Evolutionary conservation across 2,888 invertebrate species (phyloP).

Genomic region (Caenorhabditis macrosperma): DNA sequence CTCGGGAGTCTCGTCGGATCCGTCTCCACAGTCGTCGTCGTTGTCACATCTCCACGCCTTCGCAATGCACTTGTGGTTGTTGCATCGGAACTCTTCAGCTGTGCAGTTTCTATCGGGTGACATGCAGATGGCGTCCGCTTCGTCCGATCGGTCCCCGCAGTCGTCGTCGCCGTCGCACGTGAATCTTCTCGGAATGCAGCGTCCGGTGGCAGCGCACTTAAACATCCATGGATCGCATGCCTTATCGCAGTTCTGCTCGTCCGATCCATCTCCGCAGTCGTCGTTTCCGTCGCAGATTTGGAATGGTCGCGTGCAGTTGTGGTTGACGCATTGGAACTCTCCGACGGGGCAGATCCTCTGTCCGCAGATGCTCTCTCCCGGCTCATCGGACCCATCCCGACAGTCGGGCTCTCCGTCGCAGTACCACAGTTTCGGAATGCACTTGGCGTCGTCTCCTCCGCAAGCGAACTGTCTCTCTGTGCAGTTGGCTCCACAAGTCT

Average conservation of each 20-base stretch:
- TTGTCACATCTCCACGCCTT: slow-evolving; percentile 84
- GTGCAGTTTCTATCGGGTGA: slow-evolving; percentile 86
- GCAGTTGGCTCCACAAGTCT: slow-evolving; percentile 85
- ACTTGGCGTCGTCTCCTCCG: slow-evolving; percentile 84
- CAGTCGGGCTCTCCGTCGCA: slow-evolving; percentile 86
- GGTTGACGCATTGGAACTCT: slow-evolving; percentile 95
- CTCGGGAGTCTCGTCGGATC: slow-evolving; percentile 93
- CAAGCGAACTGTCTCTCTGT: slow-evolving; percentile 90
- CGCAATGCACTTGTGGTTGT: slow-evolving; percentile 93
- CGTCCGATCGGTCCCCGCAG: slow-evolving; percentile 93
- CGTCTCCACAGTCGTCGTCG: slow-evolving; percentile 97
- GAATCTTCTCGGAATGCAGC: slow-evolving; percentile 85
- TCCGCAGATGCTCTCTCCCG: slow-evolving; percentile 75
- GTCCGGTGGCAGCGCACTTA: slow-evolving; percentile 82
- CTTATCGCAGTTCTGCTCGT: slow-evolving; percentile 79
- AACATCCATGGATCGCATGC: slow-evolving; percentile 80
- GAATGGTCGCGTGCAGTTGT: slow-evolving; percentile 92
- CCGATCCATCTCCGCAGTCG: slow-evolving; percentile 79
- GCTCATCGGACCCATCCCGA: slow-evolving; percentile 95
- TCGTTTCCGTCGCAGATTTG: slow-evolving; percentile 82
- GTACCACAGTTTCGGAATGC: slow-evolving; percentile 89
- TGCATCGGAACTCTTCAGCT: slow-evolving; percentile 93
- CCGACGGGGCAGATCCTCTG: slow-evolving; percentile 83
- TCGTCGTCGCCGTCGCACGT: slow-evolving; percentile 87
- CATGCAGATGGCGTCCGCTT: slow-evolving; percentile 86